phyloP scores from a whole-genome alignment of 2,113 vertebrate species.

The Brienomyrus longianalis region DNA sequence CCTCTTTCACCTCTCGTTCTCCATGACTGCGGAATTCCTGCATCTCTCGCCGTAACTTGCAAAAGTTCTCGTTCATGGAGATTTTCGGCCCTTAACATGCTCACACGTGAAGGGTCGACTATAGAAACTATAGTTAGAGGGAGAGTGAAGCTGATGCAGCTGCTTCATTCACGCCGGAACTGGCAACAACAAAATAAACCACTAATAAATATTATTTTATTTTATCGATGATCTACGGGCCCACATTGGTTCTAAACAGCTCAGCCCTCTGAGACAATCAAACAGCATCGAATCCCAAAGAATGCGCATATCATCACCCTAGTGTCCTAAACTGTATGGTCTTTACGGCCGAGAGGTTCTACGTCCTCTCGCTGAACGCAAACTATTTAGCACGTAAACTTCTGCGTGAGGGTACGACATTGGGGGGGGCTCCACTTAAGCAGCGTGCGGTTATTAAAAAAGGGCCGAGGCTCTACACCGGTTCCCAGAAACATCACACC shows the following conservation, averaged over 20 bases:
- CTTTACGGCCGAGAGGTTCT: background rate
- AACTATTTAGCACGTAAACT: background rate
- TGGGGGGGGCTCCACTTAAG: background rate
- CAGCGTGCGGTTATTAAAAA: slow-evolving; percentile 63
- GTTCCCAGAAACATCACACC: slow-evolving; percentile 63
- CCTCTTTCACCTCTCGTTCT: too few species aligned
- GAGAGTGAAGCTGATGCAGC: too few species aligned
- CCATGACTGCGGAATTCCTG: too few species aligned
- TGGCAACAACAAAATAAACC: too few species aligned
- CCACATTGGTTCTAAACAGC: slow-evolving; percentile 52
- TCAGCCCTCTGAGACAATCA: background rate
- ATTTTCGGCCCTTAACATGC: too few species aligned
- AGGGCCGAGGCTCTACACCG: slow-evolving; percentile 40
- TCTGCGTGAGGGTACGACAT: background rate
- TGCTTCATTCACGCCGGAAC: too few species aligned
- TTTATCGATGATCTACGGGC: slow-evolving; percentile 51
- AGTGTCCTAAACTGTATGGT: background rate
- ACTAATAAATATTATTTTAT: slow-evolving; percentile 58
- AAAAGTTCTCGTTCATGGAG: too few species aligned
- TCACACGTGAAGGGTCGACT: too few species aligned
- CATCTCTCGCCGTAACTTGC: too few species aligned
- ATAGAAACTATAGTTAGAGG: too few species aligned
- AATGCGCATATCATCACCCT: background rate
- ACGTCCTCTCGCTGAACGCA: background rate
- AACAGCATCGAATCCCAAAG: background rate